A percentile compares a stretch with the other conserved stretches of the same genome.
Evolutionary conservation across 1,140 invertebrate genomes (phyloP).

Genomic region (Hesperophylax magnus): DNA sequence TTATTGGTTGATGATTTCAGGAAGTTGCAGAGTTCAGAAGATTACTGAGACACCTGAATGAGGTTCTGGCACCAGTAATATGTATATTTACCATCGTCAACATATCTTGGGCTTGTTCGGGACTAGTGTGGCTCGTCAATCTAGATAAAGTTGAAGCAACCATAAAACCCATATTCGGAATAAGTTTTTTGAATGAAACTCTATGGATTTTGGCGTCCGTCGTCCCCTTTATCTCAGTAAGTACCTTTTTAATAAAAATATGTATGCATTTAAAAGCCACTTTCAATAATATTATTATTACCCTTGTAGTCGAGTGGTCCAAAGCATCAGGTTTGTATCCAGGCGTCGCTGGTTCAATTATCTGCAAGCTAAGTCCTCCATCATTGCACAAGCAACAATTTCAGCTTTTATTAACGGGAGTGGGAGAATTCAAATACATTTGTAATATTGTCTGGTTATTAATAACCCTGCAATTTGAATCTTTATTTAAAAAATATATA

Average conservation of each 20-base stretch:
- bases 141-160: conserved; percentile 71
- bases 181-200: conserved; percentile 76
- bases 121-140: conserved; percentile 77
- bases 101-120: conserved; percentile 78
- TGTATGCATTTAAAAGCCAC: no score
- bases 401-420: no score
- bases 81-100: conserved; percentile 84
- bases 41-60: conserved; percentile 81
- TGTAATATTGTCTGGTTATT: no score
- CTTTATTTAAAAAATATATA: no score
- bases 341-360: no score
- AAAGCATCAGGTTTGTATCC: no score
- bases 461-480: no score
- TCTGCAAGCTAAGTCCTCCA: no score
- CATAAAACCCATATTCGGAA: conserved; percentile 71
- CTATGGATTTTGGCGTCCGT: conserved; percentile 79
- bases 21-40: conserved; percentile 84
- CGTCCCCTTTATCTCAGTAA: conserved; percentile 80
- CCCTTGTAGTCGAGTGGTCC: no score
- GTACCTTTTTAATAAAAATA: conserved; percentile 13
- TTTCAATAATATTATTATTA: no score
- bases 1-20: conserved; percentile 62
- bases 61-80: conserved; percentile 79
- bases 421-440: no score
- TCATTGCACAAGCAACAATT: no score